Evolutionary conservation across 2,888 invertebrate species (phyloP).

Genomic region (Buathra laborator): DNA sequence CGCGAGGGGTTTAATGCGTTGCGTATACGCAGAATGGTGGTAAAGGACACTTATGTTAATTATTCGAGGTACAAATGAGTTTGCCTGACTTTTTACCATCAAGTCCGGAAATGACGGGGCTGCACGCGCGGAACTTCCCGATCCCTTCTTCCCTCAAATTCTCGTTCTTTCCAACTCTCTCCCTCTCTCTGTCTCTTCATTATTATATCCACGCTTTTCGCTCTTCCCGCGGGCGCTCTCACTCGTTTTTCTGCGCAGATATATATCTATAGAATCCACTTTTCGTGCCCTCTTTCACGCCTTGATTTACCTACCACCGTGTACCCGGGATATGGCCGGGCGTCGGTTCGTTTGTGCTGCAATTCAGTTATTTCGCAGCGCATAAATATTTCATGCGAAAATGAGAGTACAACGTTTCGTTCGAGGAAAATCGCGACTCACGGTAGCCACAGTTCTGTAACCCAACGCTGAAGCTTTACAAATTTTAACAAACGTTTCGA

Average conservation of each 20-base stretch:
- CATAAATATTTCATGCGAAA: conserved; percentile 80
- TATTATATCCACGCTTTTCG: conserved; percentile 23
- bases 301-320: conserved; percentile 73
- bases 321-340: conserved; percentile 1
- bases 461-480: conserved; percentile 21
- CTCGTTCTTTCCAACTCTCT: conserved; percentile 29
- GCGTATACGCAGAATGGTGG: conserved; percentile 12
- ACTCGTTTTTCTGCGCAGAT: conserved; percentile 37
- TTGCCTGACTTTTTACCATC: conserved; percentile 78
- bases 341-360: conserved; percentile 76
- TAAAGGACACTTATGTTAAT: conserved; percentile 78
- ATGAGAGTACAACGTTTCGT: conserved; percentile 70
- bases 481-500: conserved; percentile 61
- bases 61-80: conserved; percentile 78
- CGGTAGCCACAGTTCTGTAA: conserved; percentile 61
- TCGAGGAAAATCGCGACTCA: conserved; percentile 60
- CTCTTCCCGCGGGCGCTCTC: conserved; percentile 45
- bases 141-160: background rate
- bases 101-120: conserved; percentile 69
- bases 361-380: conserved; percentile 78
- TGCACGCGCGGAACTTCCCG: conserved; percentile 73
- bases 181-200: conserved; percentile 41
- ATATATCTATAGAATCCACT: conserved; percentile 48
- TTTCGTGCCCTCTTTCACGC: conserved; percentile 66
- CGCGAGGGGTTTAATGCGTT: conserved; percentile 28